Percentiles rank a stretch among this genome's conserved stretches.
Conservation (phyloP, 1,140 invertebrate species). For the Ceratina japonica region DNA sequence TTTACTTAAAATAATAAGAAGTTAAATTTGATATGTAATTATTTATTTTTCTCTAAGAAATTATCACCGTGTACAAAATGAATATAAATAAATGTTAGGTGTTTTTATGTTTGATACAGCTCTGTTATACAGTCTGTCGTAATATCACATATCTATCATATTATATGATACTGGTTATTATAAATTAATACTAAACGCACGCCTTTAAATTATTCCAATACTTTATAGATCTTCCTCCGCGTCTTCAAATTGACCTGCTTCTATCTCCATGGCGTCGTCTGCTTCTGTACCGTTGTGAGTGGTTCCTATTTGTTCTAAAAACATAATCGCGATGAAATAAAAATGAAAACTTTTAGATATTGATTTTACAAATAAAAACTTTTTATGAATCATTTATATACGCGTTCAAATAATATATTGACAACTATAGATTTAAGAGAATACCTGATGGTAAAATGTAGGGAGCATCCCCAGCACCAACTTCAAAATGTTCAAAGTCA, state of each 20-base stretch:
- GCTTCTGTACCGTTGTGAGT: slow-evolving; percentile 72
- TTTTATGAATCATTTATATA: background rate
- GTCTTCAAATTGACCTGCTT: slow-evolving; percentile 81
- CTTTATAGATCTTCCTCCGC: slow-evolving; percentile 79
- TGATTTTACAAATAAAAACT: background rate
- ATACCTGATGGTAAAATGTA: slow-evolving; percentile 74
- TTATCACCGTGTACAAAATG: slow-evolving; percentile 76
- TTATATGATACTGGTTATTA: slow-evolving; percentile 60
- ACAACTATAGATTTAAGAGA: background rate
- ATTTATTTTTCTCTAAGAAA: slow-evolving; percentile 72
- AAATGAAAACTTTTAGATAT: slow-evolving; percentile 7
- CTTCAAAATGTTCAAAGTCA: slow-evolving; percentile 73
- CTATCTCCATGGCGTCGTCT: slow-evolving; percentile 78
- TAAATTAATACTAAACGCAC: slow-evolving; percentile 75
- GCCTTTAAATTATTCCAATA: slow-evolving; percentile 44
- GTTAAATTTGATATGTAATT: slow-evolving; percentile 57
- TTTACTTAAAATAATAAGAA: background rate
- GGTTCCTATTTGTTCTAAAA: slow-evolving; percentile 68
- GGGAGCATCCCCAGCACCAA: slow-evolving; percentile 70
- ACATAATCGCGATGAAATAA: slow-evolving; percentile 25
- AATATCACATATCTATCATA: slow-evolving; percentile 62
- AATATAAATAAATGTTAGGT: slow-evolving; percentile 77
- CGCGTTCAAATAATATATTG: background rate
- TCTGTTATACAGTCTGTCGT: slow-evolving; percentile 57
- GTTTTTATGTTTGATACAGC: slow-evolving; percentile 63